Percentiles rank a stretch among this genome's conserved stretches.
Conservation (phyloP, 2,113 vertebrate species). For the Sylvietta virens region DNA sequence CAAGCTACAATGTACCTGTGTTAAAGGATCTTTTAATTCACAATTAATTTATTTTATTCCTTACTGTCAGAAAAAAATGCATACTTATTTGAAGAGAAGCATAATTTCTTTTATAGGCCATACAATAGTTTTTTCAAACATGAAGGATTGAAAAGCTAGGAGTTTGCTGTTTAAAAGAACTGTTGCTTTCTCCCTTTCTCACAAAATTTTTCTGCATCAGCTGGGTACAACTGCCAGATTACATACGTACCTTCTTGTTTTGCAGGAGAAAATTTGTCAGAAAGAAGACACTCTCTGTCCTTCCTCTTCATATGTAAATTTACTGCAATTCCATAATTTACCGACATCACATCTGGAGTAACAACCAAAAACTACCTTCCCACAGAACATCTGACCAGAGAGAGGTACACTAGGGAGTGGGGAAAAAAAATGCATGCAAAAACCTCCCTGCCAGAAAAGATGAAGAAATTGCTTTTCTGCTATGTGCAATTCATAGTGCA, state of each 20-base stretch:
- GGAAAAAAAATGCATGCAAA: fast-evolving
- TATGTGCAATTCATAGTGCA: not conserved
- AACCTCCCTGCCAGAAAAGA: not conserved
- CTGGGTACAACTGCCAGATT: not conserved
- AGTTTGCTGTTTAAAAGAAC: not conserved
- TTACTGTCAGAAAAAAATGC: not conserved
- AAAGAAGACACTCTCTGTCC: not conserved
- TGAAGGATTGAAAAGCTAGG: not conserved
- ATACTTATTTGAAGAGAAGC: not conserved
- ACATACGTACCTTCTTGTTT: not conserved
- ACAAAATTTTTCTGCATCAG: not conserved
- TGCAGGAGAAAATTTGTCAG: not conserved
- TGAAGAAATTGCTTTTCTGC: not conserved
- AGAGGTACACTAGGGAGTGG: not conserved
- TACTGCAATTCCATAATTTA: not conserved
- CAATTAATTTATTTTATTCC: not conserved
- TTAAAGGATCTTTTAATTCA: not conserved
- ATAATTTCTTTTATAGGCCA: not conserved
- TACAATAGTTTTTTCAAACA: not conserved
- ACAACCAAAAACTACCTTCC: not conserved
- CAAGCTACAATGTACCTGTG: not conserved
- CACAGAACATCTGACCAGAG: not conserved
- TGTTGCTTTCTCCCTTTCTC: not conserved
- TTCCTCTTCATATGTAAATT: not conserved
- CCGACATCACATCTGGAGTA: not conserved